phyloP scores from a whole-genome alignment of 2,888 invertebrate genomes.

The Periphyllus acericola region DNA sequence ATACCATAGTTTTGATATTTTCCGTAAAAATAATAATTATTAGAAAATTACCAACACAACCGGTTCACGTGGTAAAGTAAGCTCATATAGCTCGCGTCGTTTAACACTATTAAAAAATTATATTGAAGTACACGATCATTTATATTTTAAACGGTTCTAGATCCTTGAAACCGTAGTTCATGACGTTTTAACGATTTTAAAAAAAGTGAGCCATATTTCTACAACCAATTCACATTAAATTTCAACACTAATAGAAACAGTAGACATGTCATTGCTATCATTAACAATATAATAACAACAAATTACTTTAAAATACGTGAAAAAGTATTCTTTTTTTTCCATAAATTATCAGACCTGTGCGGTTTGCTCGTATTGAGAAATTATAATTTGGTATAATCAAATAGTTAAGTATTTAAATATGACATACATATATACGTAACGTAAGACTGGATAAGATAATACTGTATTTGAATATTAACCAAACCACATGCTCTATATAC shows the following conservation, averaged over 20 bases:
- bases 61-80: constrained; percentile 7
- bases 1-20: neutral
- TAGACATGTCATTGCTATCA: neutral
- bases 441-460: neutral
- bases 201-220: neutral
- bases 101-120: neutral
- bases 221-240: neutral
- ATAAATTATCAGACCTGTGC: too few relatives aligned
- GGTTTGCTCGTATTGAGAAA: too few relatives aligned
- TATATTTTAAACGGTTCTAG: constrained; percentile 21
- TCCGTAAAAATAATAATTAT: neutral
- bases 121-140: neutral
- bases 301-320: too few relatives aligned
- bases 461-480: neutral
- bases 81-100: neutral
- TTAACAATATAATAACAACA: too few relatives aligned
- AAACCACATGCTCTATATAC: neutral
- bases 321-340: too few relatives aligned
- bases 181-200: neutral
- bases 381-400: too few relatives aligned
- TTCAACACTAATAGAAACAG: neutral
- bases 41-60: neutral
- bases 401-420: too few relatives aligned
- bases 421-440: too few relatives aligned
- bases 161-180: neutral